Conservation (phyloP, 2,113 vertebrate species). For the Petroica traversi region DNA sequence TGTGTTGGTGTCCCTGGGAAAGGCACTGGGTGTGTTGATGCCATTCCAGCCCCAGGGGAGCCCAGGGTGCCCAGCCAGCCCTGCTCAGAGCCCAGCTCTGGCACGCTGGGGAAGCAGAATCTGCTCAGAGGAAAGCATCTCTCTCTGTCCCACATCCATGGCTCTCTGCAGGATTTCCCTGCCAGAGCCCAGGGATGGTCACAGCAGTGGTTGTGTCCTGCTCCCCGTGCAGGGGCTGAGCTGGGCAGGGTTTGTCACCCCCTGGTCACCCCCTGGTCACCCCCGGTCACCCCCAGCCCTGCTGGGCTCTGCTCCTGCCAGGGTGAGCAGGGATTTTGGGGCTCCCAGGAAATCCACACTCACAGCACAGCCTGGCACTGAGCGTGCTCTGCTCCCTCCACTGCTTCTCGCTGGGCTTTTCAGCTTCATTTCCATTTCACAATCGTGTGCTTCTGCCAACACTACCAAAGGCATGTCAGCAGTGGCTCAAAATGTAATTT, state of each 20-base stretch:
- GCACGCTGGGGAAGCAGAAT: rapidly evolving
- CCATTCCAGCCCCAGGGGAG: neutral
- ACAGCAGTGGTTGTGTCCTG: no score
- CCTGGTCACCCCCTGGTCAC: neutral
- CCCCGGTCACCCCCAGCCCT: neutral
- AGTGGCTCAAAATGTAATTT: conserved; percentile 50
- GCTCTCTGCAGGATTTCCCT: neutral
- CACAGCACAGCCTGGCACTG: neutral
- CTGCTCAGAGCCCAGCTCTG: neutral
- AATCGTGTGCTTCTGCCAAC: conserved; percentile 6
- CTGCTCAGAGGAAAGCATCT: neutral
- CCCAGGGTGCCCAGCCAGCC: neutral
- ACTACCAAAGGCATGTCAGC: neutral
- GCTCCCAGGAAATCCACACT: neutral
- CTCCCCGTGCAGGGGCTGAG: neutral
- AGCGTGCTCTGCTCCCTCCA: neutral
- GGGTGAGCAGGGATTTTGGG: neutral
- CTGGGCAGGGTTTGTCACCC: neutral
- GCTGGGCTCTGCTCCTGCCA: neutral
- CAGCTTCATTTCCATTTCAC: neutral
- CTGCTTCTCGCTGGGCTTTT: neutral
- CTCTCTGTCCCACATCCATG: neutral
- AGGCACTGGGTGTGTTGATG: neutral
- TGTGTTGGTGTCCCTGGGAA: neutral
- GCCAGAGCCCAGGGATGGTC: neutral